These are phyloP conservation scores for Rallus crepitans DNA, from an alignment of 2,797 vertebrate species.

Conservation along the genomic window DNA sequence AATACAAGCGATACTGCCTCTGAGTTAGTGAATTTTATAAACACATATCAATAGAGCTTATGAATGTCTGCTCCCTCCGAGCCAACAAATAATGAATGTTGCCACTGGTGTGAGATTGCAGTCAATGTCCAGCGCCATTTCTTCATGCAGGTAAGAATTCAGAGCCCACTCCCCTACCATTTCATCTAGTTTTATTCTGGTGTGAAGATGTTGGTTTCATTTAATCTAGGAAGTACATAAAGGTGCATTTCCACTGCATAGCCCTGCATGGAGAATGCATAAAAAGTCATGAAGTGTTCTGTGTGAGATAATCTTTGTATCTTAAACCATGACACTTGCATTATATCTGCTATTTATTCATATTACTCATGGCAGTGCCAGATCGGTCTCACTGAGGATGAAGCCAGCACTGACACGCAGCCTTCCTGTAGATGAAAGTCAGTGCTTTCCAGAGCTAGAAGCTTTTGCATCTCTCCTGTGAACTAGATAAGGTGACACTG, in stretches of 20 bases:
- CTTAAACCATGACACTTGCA: background rate
- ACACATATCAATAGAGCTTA: background rate
- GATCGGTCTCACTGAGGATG: accelerated
- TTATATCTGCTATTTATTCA: background rate
- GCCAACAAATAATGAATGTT: background rate
- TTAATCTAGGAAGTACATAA: background rate
- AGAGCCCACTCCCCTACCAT: background rate
- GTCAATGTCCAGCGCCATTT: background rate
- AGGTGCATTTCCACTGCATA: background rate
- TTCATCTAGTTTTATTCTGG: background rate
- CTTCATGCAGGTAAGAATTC: background rate
- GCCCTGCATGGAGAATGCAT: background rate
- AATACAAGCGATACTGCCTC: background rate
- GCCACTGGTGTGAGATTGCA: background rate
- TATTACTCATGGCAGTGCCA: background rate
- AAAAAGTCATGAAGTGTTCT: background rate
- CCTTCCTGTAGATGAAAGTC: background rate
- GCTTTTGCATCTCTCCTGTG: background rate
- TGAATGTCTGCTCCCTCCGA: background rate
- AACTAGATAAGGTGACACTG: background rate
- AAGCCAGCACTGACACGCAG: background rate
- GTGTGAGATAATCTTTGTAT: background rate
- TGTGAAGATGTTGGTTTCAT: background rate
- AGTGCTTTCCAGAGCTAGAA: background rate
- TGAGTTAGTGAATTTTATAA: background rate